phyloP scores from a whole-genome alignment of 2,888 invertebrate genomes.

The Diaprepes abbreviatus region DNA sequence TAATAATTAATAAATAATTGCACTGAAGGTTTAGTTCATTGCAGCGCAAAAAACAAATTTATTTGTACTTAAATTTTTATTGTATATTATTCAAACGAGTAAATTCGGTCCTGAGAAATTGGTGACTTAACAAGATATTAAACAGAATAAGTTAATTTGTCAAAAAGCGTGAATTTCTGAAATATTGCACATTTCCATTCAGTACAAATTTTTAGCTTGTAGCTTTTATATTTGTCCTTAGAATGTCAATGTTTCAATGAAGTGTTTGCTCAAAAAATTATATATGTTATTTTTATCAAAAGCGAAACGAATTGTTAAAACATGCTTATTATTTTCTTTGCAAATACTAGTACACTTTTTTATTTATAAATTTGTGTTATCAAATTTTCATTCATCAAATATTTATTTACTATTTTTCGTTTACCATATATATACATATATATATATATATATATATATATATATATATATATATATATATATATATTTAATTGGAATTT shows the following conservation, averaged over 20 bases:
- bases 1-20: not conserved
- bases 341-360: not conserved
- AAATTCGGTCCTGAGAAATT: constrained; percentile 18
- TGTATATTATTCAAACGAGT: not conserved
- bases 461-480: too few species aligned
- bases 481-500: too few species aligned
- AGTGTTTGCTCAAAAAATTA: constrained; percentile 20
- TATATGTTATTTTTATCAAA: constrained; percentile 10
- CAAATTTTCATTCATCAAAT: not conserved
- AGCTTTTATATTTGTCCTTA: constrained; percentile 22
- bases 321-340: constrained; percentile 3
- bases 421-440: too few species aligned
- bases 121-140: not conserved
- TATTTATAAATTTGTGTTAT: not conserved
- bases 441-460: too few species aligned
- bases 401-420: too few species aligned
- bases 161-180: constrained; percentile 22
- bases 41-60: not conserved
- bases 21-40: not conserved
- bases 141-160: constrained; percentile 19
- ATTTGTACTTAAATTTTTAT: not conserved
- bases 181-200: constrained; percentile 21
- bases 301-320: constrained; percentile 10
- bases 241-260: constrained; percentile 24
- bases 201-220: not conserved